Percentiles rank a stretch among this genome's conserved stretches.
Evolutionary conservation across 1,140 invertebrate genomes (phyloP).

Genomic region (Conus betulinus): DNA sequence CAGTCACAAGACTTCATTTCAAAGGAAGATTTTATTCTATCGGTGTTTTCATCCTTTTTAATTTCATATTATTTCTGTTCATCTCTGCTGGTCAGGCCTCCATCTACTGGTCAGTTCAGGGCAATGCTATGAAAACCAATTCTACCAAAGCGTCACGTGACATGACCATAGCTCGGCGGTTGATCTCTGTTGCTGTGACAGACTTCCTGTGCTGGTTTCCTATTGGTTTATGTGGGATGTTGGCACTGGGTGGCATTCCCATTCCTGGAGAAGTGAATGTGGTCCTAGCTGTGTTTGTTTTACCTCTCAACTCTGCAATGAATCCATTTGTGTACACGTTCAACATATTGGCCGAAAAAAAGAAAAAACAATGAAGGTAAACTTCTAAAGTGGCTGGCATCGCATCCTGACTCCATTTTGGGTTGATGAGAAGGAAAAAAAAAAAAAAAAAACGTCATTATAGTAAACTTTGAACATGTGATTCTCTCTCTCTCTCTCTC

Average conservation of each 20-base stretch:
- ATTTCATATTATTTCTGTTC: slow-evolving; percentile 43
- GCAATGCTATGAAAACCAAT: slow-evolving; percentile 18
- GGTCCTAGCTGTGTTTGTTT: slow-evolving; percentile 47
- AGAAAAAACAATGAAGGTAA: background rate
- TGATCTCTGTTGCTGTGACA: slow-evolving; percentile 43
- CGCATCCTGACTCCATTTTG: background rate
- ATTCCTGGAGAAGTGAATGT: slow-evolving; percentile 54
- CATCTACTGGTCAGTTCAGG: slow-evolving; percentile 35
- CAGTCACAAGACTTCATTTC: slow-evolving; percentile 36
- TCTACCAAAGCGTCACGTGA: slow-evolving; percentile 7
- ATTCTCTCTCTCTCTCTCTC: too few relatives aligned
- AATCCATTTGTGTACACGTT: slow-evolving; percentile 57
- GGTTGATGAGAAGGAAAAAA: too few relatives aligned
- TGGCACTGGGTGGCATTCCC: slow-evolving; percentile 39
- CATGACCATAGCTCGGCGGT: slow-evolving; percentile 38
- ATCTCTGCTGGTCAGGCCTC: slow-evolving; percentile 51
- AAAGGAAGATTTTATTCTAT: slow-evolving; percentile 48
- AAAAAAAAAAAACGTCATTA: too few relatives aligned
- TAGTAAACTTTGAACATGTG: too few relatives aligned
- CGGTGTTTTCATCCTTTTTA: slow-evolving; percentile 52
- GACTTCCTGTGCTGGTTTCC: slow-evolving; percentile 43
- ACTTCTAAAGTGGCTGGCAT: background rate
- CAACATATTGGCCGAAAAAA: slow-evolving; percentile 12
- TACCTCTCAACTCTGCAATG: slow-evolving; percentile 54
- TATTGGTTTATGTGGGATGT: slow-evolving; percentile 31